Evolutionary conservation across 2,113 vertebrate genomes (phyloP), one percentile per base, ranked within the genome.

Genomic region (Perognathus longimembris): DNA sequence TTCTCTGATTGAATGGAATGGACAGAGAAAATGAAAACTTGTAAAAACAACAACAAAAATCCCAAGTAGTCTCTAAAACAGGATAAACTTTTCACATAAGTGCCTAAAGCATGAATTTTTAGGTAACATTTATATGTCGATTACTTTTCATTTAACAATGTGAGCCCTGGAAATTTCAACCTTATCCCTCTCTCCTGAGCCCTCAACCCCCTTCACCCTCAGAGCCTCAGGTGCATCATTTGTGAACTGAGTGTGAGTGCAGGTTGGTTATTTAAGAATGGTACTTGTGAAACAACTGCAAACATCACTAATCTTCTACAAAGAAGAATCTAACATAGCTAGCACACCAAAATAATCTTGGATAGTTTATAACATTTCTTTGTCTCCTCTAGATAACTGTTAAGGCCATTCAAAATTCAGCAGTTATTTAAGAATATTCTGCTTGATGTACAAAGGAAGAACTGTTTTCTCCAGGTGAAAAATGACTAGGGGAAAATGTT

Each of bases 1-100:
- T 78, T 93, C 87, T 97, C 38, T 34, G 34, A n/a, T 30, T 87
- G 88, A 96, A 71, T 32, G 59, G 24, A 96, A 89, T 82, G 80
- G 77, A 84, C 42, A 15, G 26, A 97, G 20, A 83, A 64, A 95
- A 94, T 92, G 89, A 78, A 81, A 88, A 69, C 21, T 59, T 90
- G 40, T 77, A n/a, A 85, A 93, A 38, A 32, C 63, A 85, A 61
- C 22, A 61, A 54, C 15, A 18, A 54, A 54, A 54, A 54, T 15
- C 50, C 50, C 22, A 81, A 79, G 24, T 42, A 63, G 42, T n/a
- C 36, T 74, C 24, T 38, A 57, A 59, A 79, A 59, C 40, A 45
- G 69, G 84, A 40, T 67, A 64, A 20, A 61, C 18, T 63, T 81
- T 82, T 85, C 57, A 67, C 85, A 6, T 28, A 89, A 59, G 22